A percentile compares a stretch with the other conserved stretches of the same genome.
phyloP scores from a whole-genome alignment of 2,888 invertebrate genomes.

The Nomada hirtipes region DNA sequence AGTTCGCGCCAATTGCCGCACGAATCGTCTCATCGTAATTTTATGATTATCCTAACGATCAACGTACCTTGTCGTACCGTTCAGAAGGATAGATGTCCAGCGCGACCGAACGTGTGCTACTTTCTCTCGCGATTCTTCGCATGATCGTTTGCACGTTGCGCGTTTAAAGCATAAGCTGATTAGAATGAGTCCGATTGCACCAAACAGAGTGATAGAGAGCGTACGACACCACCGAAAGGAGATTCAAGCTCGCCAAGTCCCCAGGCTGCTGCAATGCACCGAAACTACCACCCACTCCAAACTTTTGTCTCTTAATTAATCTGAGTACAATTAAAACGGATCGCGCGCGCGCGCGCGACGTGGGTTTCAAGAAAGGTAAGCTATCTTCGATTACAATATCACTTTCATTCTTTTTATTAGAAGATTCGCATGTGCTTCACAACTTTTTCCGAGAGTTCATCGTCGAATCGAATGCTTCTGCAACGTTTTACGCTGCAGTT shows the following conservation, averaged over 20 bases:
- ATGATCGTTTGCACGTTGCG: constrained; percentile 39
- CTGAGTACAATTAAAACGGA: not conserved
- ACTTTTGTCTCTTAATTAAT: not conserved
- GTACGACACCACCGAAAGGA: constrained; percentile 66
- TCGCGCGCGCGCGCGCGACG: constrained; percentile 24
- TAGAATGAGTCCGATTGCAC: constrained; percentile 68
- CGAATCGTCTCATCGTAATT: not conserved
- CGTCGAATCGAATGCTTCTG: not conserved
- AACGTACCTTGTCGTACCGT: constrained; percentile 1
- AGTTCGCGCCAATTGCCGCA: too few species aligned
- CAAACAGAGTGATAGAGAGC: constrained; percentile 67
- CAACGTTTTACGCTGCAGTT: constrained; percentile 32
- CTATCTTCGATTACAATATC: constrained; percentile 37
- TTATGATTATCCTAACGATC: constrained; percentile 2
- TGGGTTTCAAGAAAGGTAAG: constrained; percentile 35
- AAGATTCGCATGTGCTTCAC: constrained; percentile 34
- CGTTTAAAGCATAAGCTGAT: constrained; percentile 67
- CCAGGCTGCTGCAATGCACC: constrained; percentile 57
- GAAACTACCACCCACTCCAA: constrained; percentile 10
- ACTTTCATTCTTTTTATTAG: constrained; percentile 44
- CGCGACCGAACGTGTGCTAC: constrained; percentile 9
- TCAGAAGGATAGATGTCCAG: not conserved
- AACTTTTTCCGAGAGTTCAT: not conserved
- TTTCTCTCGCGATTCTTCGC: constrained; percentile 10
- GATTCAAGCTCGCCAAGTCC: constrained; percentile 63